A percentile compares a stretch with the other conserved stretches of the same genome.
Conservation (phyloP, 2,113 vertebrate genomes). For the Neogobius melanostomus region DNA sequence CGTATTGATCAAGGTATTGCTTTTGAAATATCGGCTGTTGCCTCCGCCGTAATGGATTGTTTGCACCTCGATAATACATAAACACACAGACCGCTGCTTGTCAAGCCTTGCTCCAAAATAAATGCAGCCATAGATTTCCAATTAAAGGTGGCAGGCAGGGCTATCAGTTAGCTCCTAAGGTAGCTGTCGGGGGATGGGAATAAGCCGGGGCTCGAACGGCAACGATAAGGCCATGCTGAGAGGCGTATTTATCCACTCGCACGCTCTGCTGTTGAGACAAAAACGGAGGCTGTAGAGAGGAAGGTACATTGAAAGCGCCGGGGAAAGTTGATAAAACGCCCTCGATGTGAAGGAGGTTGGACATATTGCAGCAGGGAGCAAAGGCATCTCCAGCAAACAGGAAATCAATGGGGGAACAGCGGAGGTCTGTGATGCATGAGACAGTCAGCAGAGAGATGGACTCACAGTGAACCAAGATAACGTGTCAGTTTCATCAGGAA, state of each 20-base stretch:
- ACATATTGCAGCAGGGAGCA: neutral
- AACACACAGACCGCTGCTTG: slow-evolving; percentile 63
- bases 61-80: slow-evolving; percentile 68
- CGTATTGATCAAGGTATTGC: slow-evolving; percentile 65
- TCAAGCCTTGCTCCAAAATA: slow-evolving; percentile 70
- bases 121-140: slow-evolving; percentile 79
- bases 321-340: slow-evolving; percentile 5
- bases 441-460: neutral
- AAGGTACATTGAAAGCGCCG: neutral
- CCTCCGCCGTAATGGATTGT: slow-evolving; percentile 63
- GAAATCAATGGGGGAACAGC: slow-evolving; percentile 4
- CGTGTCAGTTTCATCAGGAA: neutral
- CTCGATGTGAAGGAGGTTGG: neutral
- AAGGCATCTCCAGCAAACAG: neutral
- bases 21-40: slow-evolving; percentile 61
- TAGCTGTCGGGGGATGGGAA: slow-evolving; percentile 66
- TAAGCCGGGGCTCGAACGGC: slow-evolving; percentile 51
- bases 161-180: slow-evolving; percentile 75
- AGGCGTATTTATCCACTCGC: slow-evolving; percentile 60
- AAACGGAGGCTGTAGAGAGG: neutral
- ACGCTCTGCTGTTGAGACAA: slow-evolving; percentile 18
- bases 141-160: slow-evolving; percentile 71
- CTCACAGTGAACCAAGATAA: neutral
- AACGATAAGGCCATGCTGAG: slow-evolving; percentile 57
- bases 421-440: neutral